Evolutionary conservation across 2,797 vertebrate species (phyloP).

Genomic region (Cryptoprocta ferox): DNA sequence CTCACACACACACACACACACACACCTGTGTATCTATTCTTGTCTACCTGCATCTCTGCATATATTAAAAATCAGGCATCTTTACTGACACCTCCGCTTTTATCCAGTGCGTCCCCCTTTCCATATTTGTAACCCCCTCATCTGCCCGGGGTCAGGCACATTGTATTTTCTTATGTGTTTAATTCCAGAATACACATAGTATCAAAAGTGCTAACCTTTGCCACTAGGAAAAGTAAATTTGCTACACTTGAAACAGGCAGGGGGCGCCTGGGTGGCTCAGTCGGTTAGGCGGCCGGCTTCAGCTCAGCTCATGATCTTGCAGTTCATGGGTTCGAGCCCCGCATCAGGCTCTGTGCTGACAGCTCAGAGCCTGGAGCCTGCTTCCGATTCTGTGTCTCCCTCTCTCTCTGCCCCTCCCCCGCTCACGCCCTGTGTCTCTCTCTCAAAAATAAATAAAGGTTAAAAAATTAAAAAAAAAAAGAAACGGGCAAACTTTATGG

Average conservation of each 20-base stretch:
- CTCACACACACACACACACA: neutral
- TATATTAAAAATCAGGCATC: neutral
- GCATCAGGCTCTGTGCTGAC: no score
- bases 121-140: neutral
- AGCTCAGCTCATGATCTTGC: no score
- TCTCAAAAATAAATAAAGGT: no score
- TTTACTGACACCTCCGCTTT: neutral
- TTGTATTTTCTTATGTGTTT: neutral
- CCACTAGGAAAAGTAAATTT: conserved; percentile 27
- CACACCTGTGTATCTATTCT: neutral
- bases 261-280: no score
- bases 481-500: neutral
- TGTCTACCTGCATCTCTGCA: neutral
- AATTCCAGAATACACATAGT: conserved; percentile 16
- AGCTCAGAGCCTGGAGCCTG: no score
- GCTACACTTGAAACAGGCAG: neutral
- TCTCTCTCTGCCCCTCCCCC: no score
- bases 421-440: no score
- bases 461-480: no score
- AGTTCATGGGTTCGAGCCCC: no score
- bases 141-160: neutral
- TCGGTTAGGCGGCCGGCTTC: no score
- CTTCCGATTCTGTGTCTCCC: no score
- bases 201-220: neutral
- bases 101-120: neutral